Evolutionary conservation across 2,797 vertebrate species (phyloP).

Genomic region (Pampus argenteus): DNA sequence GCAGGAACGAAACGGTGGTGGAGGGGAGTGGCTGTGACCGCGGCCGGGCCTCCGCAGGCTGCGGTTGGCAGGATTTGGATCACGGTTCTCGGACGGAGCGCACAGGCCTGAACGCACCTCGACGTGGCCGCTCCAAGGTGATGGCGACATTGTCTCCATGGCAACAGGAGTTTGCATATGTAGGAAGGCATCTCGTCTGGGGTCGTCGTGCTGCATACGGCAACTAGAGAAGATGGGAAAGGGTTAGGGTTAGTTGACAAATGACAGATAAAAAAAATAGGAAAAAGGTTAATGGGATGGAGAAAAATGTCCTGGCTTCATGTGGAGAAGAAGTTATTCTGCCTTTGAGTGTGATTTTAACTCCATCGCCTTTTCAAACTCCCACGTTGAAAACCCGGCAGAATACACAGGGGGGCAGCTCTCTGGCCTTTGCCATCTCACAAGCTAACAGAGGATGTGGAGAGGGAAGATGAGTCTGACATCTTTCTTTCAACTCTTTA

Average conservation of each 20-base stretch:
- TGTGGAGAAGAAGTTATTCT: slow-evolving; percentile 19
- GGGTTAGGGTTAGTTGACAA: no score
- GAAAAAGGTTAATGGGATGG: slow-evolving; percentile 43
- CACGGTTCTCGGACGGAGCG: background rate
- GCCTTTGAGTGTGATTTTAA: slow-evolving; percentile 50
- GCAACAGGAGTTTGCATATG: slow-evolving; percentile 75
- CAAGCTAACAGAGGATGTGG: slow-evolving; percentile 38
- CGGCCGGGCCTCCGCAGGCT: slow-evolving; percentile 53
- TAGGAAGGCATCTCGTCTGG: slow-evolving; percentile 73
- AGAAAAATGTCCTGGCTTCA: slow-evolving; percentile 39
- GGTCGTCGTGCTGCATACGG: slow-evolving; percentile 46
- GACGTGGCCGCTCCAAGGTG: slow-evolving; percentile 47
- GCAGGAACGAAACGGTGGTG: slow-evolving; percentile 74
- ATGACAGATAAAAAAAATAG: slow-evolving; percentile 5
- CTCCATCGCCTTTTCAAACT: slow-evolving; percentile 49
- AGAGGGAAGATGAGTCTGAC: slow-evolving; percentile 48
- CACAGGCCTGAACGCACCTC: slow-evolving; percentile 29
- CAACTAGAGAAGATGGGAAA: slow-evolving; percentile 41
- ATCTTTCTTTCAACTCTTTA: slow-evolving; percentile 67
- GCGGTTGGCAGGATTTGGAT: slow-evolving; percentile 21
- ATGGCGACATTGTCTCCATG: slow-evolving; percentile 29
- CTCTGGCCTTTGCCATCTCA: slow-evolving; percentile 48
- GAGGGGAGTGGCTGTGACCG: slow-evolving; percentile 42
- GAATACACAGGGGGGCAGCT: slow-evolving; percentile 48
- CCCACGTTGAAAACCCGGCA: slow-evolving; percentile 35